Conservation (phyloP, 2,113 vertebrate genomes). For the Centropristis striata region DNA sequence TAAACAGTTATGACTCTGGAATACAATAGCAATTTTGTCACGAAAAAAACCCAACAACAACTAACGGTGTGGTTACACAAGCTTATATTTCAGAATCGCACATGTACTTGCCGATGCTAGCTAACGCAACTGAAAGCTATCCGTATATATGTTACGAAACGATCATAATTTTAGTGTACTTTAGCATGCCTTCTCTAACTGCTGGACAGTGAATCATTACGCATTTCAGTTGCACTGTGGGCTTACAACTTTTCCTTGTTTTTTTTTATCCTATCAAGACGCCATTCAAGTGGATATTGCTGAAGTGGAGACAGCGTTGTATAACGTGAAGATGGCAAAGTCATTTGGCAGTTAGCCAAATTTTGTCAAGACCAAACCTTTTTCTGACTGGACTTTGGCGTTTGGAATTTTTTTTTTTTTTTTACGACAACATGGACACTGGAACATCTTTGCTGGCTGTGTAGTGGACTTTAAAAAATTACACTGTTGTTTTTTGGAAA, state of each 20-base stretch:
- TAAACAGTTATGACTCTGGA: not conserved
- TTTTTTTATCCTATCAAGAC: conserved; percentile 96
- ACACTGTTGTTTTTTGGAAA: conserved; percentile 48
- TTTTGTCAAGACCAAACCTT: conserved; percentile 67
- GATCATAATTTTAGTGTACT: conserved; percentile 12
- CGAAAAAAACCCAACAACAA: too few species aligned
- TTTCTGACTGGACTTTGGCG: conserved; percentile 64
- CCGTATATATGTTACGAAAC: conserved; percentile 7
- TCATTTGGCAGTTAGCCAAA: conserved; percentile 71
- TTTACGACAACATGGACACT: conserved; percentile 59
- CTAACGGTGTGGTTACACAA: not conserved
- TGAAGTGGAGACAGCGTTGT: conserved; percentile 92
- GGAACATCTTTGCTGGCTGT: conserved; percentile 50
- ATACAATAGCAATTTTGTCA: not conserved
- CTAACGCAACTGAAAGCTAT: conserved; percentile 52
- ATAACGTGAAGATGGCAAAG: conserved; percentile 92
- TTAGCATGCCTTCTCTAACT: conserved; percentile 40
- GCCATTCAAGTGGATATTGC: conserved; percentile 89
- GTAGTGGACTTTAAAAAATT: conserved; percentile 58
- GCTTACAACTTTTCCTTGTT: conserved; percentile 94
- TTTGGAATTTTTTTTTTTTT: conserved; percentile 61
- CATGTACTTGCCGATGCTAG: conserved; percentile 14
- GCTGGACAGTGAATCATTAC: conserved; percentile 48
- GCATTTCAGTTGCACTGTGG: conserved; percentile 78
- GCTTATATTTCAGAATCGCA: not conserved